Conservation (phyloP, 2,113 vertebrate species). For the Anser cygnoides region DNA sequence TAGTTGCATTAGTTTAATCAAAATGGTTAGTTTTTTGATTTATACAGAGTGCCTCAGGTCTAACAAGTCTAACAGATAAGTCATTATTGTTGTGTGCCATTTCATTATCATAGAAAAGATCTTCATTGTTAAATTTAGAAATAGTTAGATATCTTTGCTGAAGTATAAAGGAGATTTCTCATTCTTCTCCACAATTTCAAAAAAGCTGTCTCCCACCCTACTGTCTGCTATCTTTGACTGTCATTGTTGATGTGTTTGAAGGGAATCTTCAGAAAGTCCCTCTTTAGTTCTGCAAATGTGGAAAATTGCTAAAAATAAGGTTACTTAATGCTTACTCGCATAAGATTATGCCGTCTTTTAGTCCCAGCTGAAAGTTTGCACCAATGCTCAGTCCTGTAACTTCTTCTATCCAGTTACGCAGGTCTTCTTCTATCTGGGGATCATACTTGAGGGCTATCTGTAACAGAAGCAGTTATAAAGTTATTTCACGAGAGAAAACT, state of each 20-base stretch:
- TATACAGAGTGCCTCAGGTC: not conserved
- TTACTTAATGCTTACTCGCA: constrained; percentile 88
- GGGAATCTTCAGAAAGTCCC: not conserved
- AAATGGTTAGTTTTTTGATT: not conserved
- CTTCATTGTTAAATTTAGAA: not conserved
- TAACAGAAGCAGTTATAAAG: constrained; percentile 44
- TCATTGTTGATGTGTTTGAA: not conserved
- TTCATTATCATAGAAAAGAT: not conserved
- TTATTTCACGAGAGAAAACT: constrained; percentile 5
- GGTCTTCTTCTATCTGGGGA: constrained; percentile 91
- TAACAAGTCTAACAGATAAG: not conserved
- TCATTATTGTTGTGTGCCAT: not conserved
- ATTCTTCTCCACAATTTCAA: not conserved
- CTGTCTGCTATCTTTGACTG: not conserved
- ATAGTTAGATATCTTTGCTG: not conserved
- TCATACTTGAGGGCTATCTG: constrained; percentile 98
- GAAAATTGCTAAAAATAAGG: not conserved
- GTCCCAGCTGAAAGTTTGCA: constrained; percentile 92
- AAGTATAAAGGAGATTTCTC: not conserved
- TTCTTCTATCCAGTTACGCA: constrained; percentile 96
- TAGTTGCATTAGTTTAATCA: constrained; percentile 35
- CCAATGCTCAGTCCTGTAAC: constrained; percentile 93
- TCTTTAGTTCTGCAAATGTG: not conserved
- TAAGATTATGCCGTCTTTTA: constrained; percentile 95
- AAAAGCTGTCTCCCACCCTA: not conserved